phyloP scores from a whole-genome alignment of 2,888 invertebrate genomes.

The Trachelus stipa region DNA sequence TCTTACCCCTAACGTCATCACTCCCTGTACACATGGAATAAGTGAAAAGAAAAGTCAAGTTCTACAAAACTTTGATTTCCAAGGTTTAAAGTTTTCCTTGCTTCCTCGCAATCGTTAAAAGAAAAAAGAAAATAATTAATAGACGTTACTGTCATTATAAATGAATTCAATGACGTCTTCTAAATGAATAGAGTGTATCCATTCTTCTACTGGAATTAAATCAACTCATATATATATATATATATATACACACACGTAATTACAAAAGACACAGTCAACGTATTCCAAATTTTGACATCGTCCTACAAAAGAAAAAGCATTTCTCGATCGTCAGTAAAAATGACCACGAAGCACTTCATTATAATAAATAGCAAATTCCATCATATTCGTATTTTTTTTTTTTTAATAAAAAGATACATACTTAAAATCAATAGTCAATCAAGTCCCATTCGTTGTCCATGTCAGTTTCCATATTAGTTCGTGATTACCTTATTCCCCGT shows the following conservation, averaged over 20 bases:
- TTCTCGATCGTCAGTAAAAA: neutral
- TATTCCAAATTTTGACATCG: neutral
- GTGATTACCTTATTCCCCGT: neutral
- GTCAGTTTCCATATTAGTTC: constrained; percentile 1
- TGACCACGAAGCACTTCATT: neutral
- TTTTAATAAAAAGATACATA: neutral
- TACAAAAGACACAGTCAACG: neutral
- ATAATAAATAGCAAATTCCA: neutral
- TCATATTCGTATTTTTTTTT: neutral
- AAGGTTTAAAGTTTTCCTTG: too few relatives aligned
- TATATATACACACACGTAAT: too few relatives aligned
- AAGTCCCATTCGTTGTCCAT: neutral
- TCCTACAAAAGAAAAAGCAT: neutral
- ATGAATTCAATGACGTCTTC: neutral
- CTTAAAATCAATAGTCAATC: neutral
- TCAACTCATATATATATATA: neutral
- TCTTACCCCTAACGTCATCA: neutral
- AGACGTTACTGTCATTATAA: neutral
- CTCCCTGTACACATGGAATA: neutral
- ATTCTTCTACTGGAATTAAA: neutral
- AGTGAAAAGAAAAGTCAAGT: too few relatives aligned
- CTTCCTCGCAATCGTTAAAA: too few relatives aligned
- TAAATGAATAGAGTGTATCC: neutral
- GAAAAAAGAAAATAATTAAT: too few relatives aligned
- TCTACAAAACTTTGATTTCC: too few relatives aligned